These are phyloP conservation scores for Darevskia nairensis DNA, from an alignment of 2,797 vertebrate species.

Conservation along the genomic window DNA sequence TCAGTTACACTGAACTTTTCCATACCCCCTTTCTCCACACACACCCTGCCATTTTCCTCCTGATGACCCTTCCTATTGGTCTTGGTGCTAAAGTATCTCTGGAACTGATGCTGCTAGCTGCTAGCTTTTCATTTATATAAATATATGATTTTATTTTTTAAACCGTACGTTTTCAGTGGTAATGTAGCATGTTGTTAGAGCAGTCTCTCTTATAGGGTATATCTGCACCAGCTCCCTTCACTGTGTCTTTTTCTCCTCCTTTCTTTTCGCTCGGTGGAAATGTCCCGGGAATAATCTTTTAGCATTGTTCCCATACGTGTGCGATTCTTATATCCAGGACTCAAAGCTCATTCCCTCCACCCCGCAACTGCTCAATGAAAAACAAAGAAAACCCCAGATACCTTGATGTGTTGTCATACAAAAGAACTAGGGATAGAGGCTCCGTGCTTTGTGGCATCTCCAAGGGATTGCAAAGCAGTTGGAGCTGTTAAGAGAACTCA, in stretches of 20 bases:
- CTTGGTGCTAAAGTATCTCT: constrained; percentile 86
- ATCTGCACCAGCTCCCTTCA: constrained; percentile 2
- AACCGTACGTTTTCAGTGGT: constrained; percentile 79
- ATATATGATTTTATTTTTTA: constrained; percentile 82
- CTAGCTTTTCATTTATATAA: constrained; percentile 84
- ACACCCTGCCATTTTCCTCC: constrained; percentile 31
- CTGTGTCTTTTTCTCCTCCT: background rate
- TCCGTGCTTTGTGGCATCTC: background rate
- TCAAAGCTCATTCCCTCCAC: too few relatives aligned
- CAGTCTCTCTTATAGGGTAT: constrained; percentile 62
- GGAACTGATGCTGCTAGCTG: constrained; percentile 85
- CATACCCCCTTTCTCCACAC: constrained; percentile 56
- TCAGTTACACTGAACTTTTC: constrained; percentile 82
- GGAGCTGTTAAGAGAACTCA: background rate
- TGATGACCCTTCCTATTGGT: constrained; percentile 56
- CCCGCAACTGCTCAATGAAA: background rate
- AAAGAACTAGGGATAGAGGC: background rate
- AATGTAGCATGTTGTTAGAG: constrained; percentile 81
- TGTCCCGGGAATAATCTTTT: background rate
- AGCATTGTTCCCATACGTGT: background rate
- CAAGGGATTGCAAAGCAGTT: background rate
- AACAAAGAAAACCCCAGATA: background rate
- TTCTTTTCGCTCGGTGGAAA: background rate
- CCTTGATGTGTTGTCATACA: background rate
- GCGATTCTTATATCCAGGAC: background rate